Conservation (phyloP, 2,797 vertebrate species). For the Anisognathus igniventris region DNA sequence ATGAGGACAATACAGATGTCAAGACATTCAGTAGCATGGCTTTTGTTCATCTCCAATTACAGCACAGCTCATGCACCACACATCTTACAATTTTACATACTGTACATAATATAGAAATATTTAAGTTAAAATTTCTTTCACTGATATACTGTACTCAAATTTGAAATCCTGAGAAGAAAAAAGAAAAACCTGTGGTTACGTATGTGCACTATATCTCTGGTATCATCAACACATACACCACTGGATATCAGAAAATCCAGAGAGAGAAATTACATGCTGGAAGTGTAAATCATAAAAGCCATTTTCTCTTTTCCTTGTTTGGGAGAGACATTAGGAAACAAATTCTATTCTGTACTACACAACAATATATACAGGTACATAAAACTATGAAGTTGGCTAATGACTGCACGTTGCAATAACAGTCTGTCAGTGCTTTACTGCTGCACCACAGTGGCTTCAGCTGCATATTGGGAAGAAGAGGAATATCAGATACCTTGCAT, state of each 20-base stretch:
- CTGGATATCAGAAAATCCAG: constrained; percentile 48
- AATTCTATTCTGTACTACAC: not conserved
- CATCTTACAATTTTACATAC: constrained; percentile 83
- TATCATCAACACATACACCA: constrained; percentile 60
- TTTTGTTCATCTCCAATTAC: constrained; percentile 60
- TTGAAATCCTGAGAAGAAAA: constrained; percentile 88
- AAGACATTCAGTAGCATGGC: constrained; percentile 67
- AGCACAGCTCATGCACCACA: constrained; percentile 79
- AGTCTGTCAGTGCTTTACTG: not conserved
- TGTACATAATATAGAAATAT: constrained; percentile 83
- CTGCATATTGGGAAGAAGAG: not conserved
- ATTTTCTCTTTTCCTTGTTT: constrained; percentile 37
- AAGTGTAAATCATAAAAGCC: constrained; percentile 33
- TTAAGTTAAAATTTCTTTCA: constrained; percentile 86
- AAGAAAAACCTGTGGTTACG: constrained; percentile 51
- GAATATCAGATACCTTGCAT: not conserved
- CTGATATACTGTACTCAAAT: constrained; percentile 79
- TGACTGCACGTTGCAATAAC: not conserved
- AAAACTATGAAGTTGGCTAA: not conserved
- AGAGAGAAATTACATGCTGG: constrained; percentile 64
- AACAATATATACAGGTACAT: constrained; percentile 20
- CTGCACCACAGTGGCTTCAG: not conserved
- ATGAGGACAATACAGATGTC: constrained; percentile 36
- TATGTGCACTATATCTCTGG: constrained; percentile 17
- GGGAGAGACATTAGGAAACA: not conserved